phyloP scores from a whole-genome alignment of 2,888 invertebrate genomes.

The Aspidiotus rigidus region DNA sequence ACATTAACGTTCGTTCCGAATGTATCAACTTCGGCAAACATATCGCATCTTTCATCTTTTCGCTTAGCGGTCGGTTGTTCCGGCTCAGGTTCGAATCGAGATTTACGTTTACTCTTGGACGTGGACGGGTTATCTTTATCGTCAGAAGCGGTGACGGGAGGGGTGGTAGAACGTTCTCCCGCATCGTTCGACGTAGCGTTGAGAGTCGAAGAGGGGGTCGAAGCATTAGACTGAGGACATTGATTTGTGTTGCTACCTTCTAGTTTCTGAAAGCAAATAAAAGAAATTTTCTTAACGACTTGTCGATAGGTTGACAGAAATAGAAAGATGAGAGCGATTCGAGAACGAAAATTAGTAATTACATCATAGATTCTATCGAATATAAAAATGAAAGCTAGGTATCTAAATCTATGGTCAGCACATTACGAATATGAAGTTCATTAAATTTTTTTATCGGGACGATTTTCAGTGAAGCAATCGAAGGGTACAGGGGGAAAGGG shows the following conservation, averaged over 20 bases:
- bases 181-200: not conserved
- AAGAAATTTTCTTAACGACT: not conserved
- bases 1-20: slow-evolving; percentile 65
- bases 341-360: slow-evolving; percentile 54
- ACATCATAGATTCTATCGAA: slow-evolving; percentile 28
- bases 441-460: no score
- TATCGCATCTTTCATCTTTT: slow-evolving; percentile 57
- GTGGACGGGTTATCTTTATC: slow-evolving; percentile 13
- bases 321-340: no score
- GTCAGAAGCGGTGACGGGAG: not conserved
- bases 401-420: no score
- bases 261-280: slow-evolving; percentile 17
- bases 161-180: not conserved
- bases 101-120: slow-evolving; percentile 37
- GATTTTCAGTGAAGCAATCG: not conserved
- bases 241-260: slow-evolving; percentile 2
- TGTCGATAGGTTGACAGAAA: no score
- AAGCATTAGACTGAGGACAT: not conserved
- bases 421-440: no score
- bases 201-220: not conserved
- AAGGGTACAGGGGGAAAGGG: not conserved
- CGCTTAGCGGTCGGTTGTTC: slow-evolving; percentile 37
- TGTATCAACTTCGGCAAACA: slow-evolving; percentile 87
- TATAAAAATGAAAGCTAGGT: not conserved
- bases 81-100: slow-evolving; percentile 37